phyloP scores from a whole-genome alignment of 2,888 invertebrate genomes.

The Xylota segnis region DNA sequence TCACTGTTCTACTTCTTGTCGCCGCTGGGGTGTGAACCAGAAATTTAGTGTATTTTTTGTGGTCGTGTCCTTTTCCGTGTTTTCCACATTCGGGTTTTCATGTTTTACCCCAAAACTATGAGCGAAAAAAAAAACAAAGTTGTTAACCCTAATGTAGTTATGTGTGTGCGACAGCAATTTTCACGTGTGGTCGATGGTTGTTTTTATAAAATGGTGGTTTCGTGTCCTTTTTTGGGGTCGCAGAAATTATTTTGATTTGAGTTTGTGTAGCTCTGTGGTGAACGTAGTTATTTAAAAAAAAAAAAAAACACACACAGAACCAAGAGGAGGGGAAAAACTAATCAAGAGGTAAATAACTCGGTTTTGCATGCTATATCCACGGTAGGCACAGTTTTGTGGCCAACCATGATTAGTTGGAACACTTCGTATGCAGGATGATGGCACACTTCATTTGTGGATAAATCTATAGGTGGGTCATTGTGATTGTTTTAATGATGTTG shows the following conservation, averaged over 20 bases:
- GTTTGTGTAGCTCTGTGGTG: slow-evolving; percentile 67
- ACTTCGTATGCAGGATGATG: slow-evolving; percentile 60
- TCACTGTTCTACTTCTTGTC: slow-evolving; percentile 46
- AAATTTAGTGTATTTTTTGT: slow-evolving; percentile 63
- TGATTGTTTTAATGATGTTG: not conserved
- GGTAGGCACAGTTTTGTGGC: slow-evolving; percentile 58
- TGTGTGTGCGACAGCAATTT: slow-evolving; percentile 69
- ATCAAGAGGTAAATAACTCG: slow-evolving; percentile 63
- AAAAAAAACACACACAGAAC: no score
- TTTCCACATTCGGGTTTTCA: slow-evolving; percentile 39
- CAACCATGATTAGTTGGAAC: slow-evolving; percentile 69
- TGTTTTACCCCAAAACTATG: slow-evolving; percentile 14
- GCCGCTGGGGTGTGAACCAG: slow-evolving; percentile 44
- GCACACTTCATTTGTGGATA: slow-evolving; percentile 55
- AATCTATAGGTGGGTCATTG: slow-evolving; percentile 3
- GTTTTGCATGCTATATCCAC: not conserved
- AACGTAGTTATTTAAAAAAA: slow-evolving; percentile 65
- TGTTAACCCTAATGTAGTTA: slow-evolving; percentile 45
- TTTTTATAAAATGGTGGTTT: slow-evolving; percentile 60
- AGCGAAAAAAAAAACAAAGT: slow-evolving; percentile 16
- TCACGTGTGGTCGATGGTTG: slow-evolving; percentile 66
- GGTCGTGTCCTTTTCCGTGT: slow-evolving; percentile 47
- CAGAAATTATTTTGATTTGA: slow-evolving; percentile 70
- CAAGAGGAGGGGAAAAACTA: slow-evolving; percentile 16
- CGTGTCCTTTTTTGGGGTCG: slow-evolving; percentile 57